Conservation (phyloP, 2,797 vertebrate genomes). For the Lagocephalus sceleratus region DNA sequence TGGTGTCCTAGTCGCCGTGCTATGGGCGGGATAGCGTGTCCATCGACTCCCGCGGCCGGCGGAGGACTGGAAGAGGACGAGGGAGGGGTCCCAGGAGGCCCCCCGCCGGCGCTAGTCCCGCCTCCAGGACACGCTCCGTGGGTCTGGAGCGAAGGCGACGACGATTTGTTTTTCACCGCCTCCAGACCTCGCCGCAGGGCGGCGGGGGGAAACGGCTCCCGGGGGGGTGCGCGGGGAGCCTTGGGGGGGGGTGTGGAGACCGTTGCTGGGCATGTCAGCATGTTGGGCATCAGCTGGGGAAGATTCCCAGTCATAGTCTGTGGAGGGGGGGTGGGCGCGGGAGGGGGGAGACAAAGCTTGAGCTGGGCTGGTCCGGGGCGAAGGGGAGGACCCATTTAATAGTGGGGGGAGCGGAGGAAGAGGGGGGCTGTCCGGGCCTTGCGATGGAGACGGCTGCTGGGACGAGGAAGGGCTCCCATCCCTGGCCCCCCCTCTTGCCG, state of each 20-base stretch:
- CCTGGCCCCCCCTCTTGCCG: conserved; percentile 80
- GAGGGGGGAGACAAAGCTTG: conserved; percentile 82
- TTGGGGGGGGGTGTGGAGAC: conserved; percentile 84
- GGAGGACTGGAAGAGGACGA: conserved; percentile 79
- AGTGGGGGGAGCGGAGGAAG: conserved; percentile 76
- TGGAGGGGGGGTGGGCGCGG: conserved; percentile 54
- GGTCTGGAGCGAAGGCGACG: conserved; percentile 64
- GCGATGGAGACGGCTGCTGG: conserved; percentile 80
- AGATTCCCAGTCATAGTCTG: conserved; percentile 87
- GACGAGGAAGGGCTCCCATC: conserved; percentile 91
- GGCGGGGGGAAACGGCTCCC: conserved; percentile 88
- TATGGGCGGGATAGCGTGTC: conserved; percentile 90
- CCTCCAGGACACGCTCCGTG: conserved; percentile 57
- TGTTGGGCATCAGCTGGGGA: conserved; percentile 64
- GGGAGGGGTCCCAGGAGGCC: conserved; percentile 62
- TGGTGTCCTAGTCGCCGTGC: conserved; percentile 95
- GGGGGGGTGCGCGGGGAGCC: conserved; percentile 79
- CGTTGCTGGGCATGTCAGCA: conserved; percentile 83
- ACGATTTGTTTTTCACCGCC: conserved; percentile 84
- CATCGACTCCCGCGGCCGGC: conserved; percentile 74
- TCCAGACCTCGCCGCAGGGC: conserved; percentile 90
- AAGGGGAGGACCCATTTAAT: conserved; percentile 86
- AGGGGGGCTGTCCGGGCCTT: conserved; percentile 84
- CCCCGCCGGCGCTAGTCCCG: conserved; percentile 25
- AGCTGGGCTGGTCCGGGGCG: conserved; percentile 87